A percentile compares a stretch with the other conserved stretches of the same genome.
phyloP scores from a whole-genome alignment of 2,888 invertebrate species.

The Parnassius orleans region DNA sequence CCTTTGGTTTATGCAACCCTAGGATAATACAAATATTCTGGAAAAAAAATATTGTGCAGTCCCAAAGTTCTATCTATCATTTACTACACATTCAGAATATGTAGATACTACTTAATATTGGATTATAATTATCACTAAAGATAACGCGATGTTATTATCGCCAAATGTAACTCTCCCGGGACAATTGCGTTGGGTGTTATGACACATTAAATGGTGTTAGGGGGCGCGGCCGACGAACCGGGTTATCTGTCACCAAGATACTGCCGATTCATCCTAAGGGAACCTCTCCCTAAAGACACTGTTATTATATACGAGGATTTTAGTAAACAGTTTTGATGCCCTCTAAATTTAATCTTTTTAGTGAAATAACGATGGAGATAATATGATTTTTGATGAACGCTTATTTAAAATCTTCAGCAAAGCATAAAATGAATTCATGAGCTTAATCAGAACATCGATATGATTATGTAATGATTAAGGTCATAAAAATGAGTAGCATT shows the following conservation, averaged over 20 bases:
- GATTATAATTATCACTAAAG: conserved; percentile 27
- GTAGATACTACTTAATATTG: no score
- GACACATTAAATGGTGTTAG: conserved; percentile 62
- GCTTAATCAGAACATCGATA: conserved; percentile 19
- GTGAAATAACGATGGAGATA: background rate
- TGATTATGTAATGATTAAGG: conserved; percentile 15
- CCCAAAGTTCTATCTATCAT: no score
- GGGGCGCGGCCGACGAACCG: conserved; percentile 49
- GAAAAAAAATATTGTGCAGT: no score
- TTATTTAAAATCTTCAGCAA: conserved; percentile 8
- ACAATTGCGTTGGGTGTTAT: conserved; percentile 72
- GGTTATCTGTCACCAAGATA: conserved; percentile 70
- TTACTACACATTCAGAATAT: no score
- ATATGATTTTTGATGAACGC: background rate
- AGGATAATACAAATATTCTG: no score
- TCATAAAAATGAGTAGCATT: conserved; percentile 10
- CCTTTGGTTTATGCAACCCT: no score
- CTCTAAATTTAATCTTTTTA: conserved; percentile 9
- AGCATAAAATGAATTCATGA: conserved; percentile 1
- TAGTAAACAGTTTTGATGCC: conserved; percentile 4
- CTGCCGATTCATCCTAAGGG: conserved; percentile 68
- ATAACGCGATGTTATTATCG: conserved; percentile 22
- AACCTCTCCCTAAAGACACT: conserved; percentile 30
- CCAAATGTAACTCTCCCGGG: conserved; percentile 56
- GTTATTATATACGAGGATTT: conserved; percentile 18